Evolutionary conservation across 2,888 invertebrate species (phyloP), one percentile per base, ranked within the genome.

Genomic region (Zygothrica quintamaculata): DNA sequence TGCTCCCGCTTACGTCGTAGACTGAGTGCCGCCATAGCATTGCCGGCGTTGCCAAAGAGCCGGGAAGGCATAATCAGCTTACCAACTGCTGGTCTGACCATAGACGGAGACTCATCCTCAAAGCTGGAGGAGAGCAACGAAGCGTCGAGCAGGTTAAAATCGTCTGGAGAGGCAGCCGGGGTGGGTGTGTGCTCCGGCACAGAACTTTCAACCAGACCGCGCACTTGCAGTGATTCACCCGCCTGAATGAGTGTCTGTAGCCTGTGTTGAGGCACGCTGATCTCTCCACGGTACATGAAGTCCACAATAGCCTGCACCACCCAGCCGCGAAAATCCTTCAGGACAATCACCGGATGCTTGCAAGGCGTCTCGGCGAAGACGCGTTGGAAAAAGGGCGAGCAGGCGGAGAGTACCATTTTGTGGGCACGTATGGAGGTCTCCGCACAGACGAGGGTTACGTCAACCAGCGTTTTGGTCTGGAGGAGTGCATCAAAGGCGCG

Each of bases 211-310:
- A 95, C 95, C 67, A 96, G 91, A 3, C 96, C 96, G 15, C 96
- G 94, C 68, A 96, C 95, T 90, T 97, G 96, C 65, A 97, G 92
- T 50, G 95, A 95, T 88, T 97, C 97, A 0, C 97, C 97, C 1
- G 97, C 97, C 84, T 96, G 95, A 86, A 97, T 96, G 77, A 98
- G 93, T 8, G 94, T 95, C 56, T 95, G 94, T 18, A 97, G 92
- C 69, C 96, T 95, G 88, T 96, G 96, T 86, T 96, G 96, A 5
- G 95, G 94, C 48, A 97, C 96, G 75, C 96, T 96, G 79, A 97
- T 96, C 92, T 97, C 97, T 33, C 97, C 97, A 77, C 96, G 95
- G 92, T 98, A 98, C 97, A 97, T 97, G 89, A 97, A 98, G 92
- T 97, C 96, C 66, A 97, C 95, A 65, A 97, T 95, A 29, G 96